Evolutionary conservation across 92 coral and sea anemone genomes (phyloP).

Genomic region (Parazoanthus atlanticus): DNA sequence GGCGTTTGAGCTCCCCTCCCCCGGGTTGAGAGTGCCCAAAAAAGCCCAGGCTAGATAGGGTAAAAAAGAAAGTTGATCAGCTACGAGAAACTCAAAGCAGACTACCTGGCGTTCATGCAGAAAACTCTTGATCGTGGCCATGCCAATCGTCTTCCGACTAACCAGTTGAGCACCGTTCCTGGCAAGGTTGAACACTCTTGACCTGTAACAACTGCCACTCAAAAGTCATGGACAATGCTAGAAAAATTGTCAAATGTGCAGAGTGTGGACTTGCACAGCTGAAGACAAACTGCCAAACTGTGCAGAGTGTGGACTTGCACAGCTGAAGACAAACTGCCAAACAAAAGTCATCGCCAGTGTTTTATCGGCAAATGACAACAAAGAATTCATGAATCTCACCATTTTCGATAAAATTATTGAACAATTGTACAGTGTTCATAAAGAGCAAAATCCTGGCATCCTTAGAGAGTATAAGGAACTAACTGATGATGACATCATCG

Average conservation of each 20-base stretch:
- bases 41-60: too few species aligned
- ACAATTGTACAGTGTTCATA: background rate
- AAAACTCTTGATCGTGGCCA: too few species aligned
- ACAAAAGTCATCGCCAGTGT: background rate
- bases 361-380: background rate
- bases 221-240: background rate
- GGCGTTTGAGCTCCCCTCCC: too few species aligned
- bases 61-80: too few species aligned
- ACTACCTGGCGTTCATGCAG: too few species aligned
- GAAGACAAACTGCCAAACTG: constrained; percentile 1
- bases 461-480: background rate
- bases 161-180: too few species aligned
- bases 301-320: background rate
- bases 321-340: background rate
- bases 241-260: background rate
- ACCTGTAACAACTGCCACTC: background rate
- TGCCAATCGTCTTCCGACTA: too few species aligned
- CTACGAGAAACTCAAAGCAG: too few species aligned
- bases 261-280: background rate
- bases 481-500: background rate
- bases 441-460: background rate
- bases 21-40: too few species aligned
- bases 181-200: background rate
- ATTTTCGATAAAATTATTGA: background rate
- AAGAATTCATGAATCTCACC: background rate